These are phyloP conservation scores for Labeo calbasu DNA, from an alignment of 2,797 vertebrate species.

Conservation along the genomic window DNA sequence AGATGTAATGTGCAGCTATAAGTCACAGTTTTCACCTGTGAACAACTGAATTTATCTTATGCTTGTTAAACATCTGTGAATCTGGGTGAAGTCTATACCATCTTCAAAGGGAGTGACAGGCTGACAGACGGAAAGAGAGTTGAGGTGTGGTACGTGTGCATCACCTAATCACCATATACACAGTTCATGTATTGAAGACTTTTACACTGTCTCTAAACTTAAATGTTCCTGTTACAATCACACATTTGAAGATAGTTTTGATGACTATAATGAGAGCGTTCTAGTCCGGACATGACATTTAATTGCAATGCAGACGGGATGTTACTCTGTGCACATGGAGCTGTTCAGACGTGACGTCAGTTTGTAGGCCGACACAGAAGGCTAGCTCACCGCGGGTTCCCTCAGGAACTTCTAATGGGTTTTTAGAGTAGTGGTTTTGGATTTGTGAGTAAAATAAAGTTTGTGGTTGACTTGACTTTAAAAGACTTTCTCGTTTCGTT, in stretches of 20 bases:
- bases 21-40: neutral
- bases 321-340: neutral
- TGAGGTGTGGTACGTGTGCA: neutral
- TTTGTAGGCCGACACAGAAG: neutral
- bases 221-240: neutral
- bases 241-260: neutral
- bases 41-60: slow-evolving; percentile 11
- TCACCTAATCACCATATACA: neutral
- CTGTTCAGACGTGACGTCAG: slow-evolving; percentile 4
- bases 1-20: neutral
- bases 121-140: neutral
- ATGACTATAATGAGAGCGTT: neutral
- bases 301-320: neutral
- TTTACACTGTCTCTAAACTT: neutral
- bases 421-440: slow-evolving; percentile 25
- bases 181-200: neutral
- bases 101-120: slow-evolving; percentile 27
- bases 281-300: neutral
- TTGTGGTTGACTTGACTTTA: slow-evolving; percentile 3
- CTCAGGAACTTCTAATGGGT: slow-evolving; percentile 22
- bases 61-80: slow-evolving; percentile 40
- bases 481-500: neutral
- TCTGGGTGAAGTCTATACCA: slow-evolving; percentile 44
- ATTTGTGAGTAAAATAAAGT: slow-evolving; percentile 21
- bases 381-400: neutral